Conservation (phyloP, 92 coral and sea anemone species). For the Chrysogorgia sp. region DNA sequence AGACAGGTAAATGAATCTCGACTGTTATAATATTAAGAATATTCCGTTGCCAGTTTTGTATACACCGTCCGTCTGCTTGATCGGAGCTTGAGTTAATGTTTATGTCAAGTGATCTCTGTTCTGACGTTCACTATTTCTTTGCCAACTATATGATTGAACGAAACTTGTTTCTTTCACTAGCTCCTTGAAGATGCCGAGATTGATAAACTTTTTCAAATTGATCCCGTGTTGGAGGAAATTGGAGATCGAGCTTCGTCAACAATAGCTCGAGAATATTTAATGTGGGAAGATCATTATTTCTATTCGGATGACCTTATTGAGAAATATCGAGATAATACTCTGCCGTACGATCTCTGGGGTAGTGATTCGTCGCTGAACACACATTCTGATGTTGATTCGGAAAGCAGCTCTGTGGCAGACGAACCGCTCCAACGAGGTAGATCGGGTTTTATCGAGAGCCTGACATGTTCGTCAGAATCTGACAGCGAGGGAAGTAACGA, state of each 20-base stretch:
- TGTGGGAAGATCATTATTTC: slow-evolving; percentile 49
- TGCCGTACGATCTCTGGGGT: slow-evolving; percentile 43
- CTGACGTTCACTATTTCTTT: not conserved
- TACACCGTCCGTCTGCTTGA: not conserved
- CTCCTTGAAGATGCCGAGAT: slow-evolving; percentile 44
- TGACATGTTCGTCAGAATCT: slow-evolving; percentile 31
- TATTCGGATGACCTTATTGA: slow-evolving; percentile 46
- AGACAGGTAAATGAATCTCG: slow-evolving; percentile 79
- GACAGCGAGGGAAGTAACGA: slow-evolving; percentile 44
- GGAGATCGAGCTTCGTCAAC: slow-evolving; percentile 33
- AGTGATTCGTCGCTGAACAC: slow-evolving; percentile 41
- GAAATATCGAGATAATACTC: slow-evolving; percentile 45
- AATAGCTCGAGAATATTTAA: slow-evolving; percentile 41
- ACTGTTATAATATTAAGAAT: no score
- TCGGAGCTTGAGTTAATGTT: not conserved
- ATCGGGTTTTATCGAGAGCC: slow-evolving; percentile 33
- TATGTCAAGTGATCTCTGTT: not conserved
- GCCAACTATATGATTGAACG: not conserved
- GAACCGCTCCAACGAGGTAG: slow-evolving; percentile 25
- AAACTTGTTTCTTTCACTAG: slow-evolving; percentile 25
- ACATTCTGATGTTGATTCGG: slow-evolving; percentile 41
- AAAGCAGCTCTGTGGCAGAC: slow-evolving; percentile 41
- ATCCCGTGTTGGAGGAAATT: slow-evolving; percentile 42
- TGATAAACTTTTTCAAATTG: slow-evolving; percentile 37
- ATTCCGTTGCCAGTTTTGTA: slow-evolving; percentile 8